A percentile compares a stretch with the other conserved stretches of the same genome.
Conservation (phyloP, 2,113 vertebrate genomes). For the Echinops telfairi region DNA sequence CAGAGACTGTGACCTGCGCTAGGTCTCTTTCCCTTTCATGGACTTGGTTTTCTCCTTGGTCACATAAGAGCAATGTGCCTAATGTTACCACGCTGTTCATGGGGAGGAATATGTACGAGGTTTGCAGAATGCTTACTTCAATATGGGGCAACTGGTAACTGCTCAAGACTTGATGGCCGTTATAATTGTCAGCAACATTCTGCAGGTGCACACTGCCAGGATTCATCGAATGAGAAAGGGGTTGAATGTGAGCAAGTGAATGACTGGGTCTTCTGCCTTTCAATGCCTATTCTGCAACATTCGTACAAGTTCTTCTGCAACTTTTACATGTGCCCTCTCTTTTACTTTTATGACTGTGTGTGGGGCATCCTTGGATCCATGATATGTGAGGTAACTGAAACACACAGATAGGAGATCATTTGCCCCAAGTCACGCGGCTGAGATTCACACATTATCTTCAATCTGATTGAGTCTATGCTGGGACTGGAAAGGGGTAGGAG, state of each 20-base stretch:
- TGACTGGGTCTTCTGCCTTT: not conserved
- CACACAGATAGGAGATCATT: not conserved
- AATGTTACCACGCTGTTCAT: too few species aligned
- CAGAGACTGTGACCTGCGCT: not conserved
- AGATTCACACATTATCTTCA: not conserved
- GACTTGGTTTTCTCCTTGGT: not conserved
- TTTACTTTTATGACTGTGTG: not conserved
- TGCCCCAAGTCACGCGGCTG: fast-evolving
- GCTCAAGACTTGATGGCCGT: not conserved
- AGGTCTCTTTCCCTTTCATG: not conserved
- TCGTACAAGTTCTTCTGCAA: not conserved
- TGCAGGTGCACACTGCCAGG: not conserved
- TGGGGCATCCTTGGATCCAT: too few species aligned
- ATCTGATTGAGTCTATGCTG: not conserved
- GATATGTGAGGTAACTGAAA: not conserved
- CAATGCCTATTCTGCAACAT: not conserved
- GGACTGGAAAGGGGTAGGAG: not conserved
- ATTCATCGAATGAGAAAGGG: not conserved
- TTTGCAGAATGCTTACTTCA: not conserved
- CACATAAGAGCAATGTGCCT: not conserved
- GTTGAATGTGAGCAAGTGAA: not conserved
- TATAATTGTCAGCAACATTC: not conserved
- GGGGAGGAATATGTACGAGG: not conserved
- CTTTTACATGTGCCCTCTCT: not conserved
- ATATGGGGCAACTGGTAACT: too few species aligned